phyloP scores from a whole-genome alignment of 2,888 invertebrate species.

The Tenthredo notha region DNA sequence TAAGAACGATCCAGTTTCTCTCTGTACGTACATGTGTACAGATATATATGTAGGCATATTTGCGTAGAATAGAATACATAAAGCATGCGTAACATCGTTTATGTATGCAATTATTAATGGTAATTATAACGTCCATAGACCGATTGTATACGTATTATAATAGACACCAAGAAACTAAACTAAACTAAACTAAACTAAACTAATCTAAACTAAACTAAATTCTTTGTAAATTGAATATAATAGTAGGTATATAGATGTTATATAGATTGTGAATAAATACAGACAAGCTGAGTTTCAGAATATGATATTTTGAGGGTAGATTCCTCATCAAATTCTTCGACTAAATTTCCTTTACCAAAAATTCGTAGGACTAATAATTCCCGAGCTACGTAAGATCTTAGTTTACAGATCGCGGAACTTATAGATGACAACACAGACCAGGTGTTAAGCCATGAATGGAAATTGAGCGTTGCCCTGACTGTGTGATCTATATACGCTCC shows the following conservation, averaged over 20 bases:
- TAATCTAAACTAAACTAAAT: background rate
- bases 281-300: background rate
- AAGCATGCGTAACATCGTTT: background rate
- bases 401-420: no score
- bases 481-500: no score
- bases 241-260: background rate
- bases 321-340: no score
- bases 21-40: no score
- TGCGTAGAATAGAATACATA: background rate
- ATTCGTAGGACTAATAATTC: no score
- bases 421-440: no score
- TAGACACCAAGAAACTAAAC: background rate
- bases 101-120: slow-evolving; percentile 17
- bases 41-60: background rate
- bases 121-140: slow-evolving; percentile 24
- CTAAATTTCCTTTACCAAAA: no score
- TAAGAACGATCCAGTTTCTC: no score
- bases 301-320: no score
- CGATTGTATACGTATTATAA: background rate
- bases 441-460: no score
- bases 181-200: background rate
- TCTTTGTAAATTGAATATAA: background rate
- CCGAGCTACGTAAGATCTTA: no score
- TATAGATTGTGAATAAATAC: background rate
- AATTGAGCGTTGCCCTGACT: no score